These are phyloP conservation scores for Hormiphora californensis DNA, from an alignment of 37 sponge, comb jelly and placozoan genomes.

Conservation along the genomic window DNA sequence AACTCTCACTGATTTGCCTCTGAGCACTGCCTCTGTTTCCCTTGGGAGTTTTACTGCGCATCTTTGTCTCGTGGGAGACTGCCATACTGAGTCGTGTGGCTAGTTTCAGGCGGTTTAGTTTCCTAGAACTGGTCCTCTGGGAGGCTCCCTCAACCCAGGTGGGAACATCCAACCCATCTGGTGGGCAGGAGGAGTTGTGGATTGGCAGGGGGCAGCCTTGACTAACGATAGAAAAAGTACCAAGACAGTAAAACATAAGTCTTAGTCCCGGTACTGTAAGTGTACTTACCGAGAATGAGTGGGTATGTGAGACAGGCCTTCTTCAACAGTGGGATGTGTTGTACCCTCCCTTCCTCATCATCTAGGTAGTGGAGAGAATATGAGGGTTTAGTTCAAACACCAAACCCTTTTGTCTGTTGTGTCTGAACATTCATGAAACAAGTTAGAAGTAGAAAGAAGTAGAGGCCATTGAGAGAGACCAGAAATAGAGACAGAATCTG, in stretches of 20 bases:
- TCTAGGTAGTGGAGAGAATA: neutral
- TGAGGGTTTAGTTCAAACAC: too few species aligned
- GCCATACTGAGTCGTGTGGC: slow-evolving; percentile 10
- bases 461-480: too few species aligned
- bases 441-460: too few species aligned
- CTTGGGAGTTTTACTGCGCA: too few species aligned
- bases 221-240: too few species aligned
- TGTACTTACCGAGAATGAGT: neutral
- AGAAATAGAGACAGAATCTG: too few species aligned
- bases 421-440: too few species aligned
- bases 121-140: neutral
- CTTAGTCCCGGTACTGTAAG: neutral
- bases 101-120: slow-evolving; percentile 37
- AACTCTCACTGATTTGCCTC: too few species aligned
- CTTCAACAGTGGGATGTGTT: slow-evolving; percentile 14
- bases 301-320: slow-evolving; percentile 38
- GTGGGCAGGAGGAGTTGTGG: too few species aligned
- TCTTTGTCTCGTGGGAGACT: slow-evolving; percentile 21
- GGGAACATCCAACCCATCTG: slow-evolving; percentile 19
- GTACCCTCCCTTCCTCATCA: neutral
- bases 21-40: too few species aligned
- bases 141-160: slow-evolving; percentile 37
- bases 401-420: too few species aligned
- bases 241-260: neutral
- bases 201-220: too few species aligned